Conservation (phyloP, 2,113 vertebrate genomes). For the Oreotragus oreotragus region DNA sequence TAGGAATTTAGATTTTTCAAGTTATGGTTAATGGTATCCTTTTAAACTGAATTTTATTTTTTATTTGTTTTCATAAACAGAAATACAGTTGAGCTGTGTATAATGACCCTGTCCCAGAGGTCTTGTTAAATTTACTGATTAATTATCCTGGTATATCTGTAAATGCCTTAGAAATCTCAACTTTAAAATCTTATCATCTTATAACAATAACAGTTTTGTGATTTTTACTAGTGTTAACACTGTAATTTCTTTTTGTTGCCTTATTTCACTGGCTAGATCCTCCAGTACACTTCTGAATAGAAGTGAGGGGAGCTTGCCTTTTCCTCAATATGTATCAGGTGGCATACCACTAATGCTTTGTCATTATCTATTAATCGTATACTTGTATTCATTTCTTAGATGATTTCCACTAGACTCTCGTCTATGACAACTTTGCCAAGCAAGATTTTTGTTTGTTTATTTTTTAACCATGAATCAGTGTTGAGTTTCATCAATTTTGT, state of each 20-base stretch:
- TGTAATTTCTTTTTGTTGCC: not conserved
- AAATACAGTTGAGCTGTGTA: not conserved
- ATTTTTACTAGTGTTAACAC: not conserved
- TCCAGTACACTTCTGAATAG: not conserved
- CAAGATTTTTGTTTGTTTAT: not conserved
- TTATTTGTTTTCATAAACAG: not conserved
- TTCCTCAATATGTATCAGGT: fast-evolving
- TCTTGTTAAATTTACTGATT: not conserved
- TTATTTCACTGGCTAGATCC: not conserved
- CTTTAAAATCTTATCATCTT: not conserved
- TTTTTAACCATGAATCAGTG: not conserved
- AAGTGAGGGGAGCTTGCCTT: not conserved
- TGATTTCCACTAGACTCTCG: not conserved
- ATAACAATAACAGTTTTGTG: not conserved
- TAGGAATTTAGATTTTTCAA: not conserved
- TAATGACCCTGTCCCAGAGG: no score
- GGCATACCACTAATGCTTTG: not conserved
- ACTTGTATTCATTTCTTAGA: not conserved
- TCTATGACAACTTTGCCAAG: not conserved
- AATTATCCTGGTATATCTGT: not conserved
- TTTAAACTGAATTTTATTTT: not conserved
- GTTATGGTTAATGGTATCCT: not conserved
- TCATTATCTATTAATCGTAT: not conserved
- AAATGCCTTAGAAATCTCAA: not conserved
- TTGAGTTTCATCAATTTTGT: not conserved